A percentile compares a stretch with the other conserved stretches of the same genome.
Conservation (phyloP, 2,113 vertebrate genomes). For the Phylloscopus trochiloides region DNA sequence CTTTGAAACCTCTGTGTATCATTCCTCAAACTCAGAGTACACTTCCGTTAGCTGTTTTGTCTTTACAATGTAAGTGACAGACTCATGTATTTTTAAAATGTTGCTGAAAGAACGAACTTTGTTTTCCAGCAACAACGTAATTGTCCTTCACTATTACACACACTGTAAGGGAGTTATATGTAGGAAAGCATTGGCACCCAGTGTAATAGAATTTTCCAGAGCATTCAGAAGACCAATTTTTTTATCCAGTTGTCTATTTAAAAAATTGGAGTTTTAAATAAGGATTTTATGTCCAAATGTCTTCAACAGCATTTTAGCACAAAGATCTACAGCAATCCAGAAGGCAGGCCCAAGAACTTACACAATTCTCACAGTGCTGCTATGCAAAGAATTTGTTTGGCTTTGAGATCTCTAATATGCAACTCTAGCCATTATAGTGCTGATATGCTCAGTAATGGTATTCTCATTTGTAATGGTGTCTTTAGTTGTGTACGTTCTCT, state of each 20-base stretch:
- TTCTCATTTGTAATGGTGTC: not conserved
- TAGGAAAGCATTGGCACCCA: not conserved
- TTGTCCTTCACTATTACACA: not conserved
- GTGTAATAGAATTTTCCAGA: not conserved
- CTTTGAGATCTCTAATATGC: not conserved
- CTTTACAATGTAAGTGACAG: not conserved
- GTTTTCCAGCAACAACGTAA: not conserved
- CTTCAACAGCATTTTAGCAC: not conserved
- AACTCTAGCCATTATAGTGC: not conserved
- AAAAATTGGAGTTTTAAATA: not conserved
- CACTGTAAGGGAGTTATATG: not conserved
- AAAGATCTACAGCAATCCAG: not conserved
- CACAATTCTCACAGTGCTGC: not conserved
- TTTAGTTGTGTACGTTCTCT: not conserved
- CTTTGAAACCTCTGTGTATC: not conserved
- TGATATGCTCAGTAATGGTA: not conserved
- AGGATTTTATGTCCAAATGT: not conserved
- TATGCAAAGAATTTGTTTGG: conserved; percentile 1
- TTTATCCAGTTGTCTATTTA: not conserved
- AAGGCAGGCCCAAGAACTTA: not conserved
- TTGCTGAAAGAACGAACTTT: not conserved
- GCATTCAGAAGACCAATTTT: not conserved
- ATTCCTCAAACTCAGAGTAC: not conserved
- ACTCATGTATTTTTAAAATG: not conserved
- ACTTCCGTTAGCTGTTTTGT: not conserved